These are phyloP conservation scores for Bubalus kerabau DNA, from an alignment of 2,113 vertebrate species.

Conservation along the genomic window DNA sequence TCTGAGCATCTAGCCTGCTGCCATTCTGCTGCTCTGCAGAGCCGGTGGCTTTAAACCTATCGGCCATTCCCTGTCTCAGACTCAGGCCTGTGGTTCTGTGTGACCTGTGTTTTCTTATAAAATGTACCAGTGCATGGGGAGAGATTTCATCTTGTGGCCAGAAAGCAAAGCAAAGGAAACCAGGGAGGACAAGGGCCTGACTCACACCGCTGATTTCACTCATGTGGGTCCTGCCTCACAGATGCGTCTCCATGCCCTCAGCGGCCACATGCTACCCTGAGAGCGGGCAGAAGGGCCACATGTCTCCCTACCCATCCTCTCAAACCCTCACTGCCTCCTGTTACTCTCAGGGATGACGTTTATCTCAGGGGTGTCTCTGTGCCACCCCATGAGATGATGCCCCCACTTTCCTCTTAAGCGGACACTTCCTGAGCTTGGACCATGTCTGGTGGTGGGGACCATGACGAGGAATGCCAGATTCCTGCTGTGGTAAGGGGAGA, in stretches of 20 bases:
- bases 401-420: neutral
- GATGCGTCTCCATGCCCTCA: neutral
- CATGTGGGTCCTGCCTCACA: fast-evolving
- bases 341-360: too few relatives aligned
- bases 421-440: neutral
- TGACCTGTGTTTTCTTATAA: neutral
- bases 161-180: neutral
- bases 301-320: neutral
- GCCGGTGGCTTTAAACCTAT: neutral
- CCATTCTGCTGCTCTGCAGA: fast-evolving
- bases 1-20: fast-evolving
- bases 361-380: neutral
- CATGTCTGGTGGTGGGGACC: fast-evolving
- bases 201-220: fast-evolving
- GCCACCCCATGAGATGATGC: fast-evolving
- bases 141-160: neutral
- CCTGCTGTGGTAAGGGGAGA: neutral
- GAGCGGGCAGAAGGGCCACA: neutral
- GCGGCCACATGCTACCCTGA: too few relatives aligned
- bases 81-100: neutral
- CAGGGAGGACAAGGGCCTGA: fast-evolving
- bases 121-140: fast-evolving
- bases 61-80: neutral
- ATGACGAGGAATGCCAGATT: fast-evolving
- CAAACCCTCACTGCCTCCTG: neutral